A percentile compares a stretch with the other conserved stretches of the same genome.
These are phyloP conservation scores for Eupithecia inturbata DNA, from an alignment of 2,888 invertebrate genomes.

Conservation along the genomic window DNA sequence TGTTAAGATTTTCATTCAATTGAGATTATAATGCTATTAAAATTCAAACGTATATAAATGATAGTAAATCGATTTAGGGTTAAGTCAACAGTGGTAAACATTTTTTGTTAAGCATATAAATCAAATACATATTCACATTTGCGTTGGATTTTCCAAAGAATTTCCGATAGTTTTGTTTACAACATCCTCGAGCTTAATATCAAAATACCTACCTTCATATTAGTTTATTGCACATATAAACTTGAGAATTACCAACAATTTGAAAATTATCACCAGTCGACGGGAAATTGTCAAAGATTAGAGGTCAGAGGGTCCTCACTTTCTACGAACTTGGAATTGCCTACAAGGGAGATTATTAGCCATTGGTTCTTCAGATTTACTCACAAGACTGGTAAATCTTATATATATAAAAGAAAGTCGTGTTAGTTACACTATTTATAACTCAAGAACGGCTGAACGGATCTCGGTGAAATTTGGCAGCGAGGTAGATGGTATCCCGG, in stretches of 20 bases:
- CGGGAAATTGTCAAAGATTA: conserved; percentile 4
- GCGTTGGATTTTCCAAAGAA: not conserved
- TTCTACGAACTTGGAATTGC: not conserved
- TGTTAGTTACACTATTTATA: no score
- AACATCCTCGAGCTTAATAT: no score
- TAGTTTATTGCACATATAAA: not conserved
- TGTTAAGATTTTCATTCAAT: no score
- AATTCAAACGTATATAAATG: no score
- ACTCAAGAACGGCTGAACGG: no score
- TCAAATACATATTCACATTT: not conserved
- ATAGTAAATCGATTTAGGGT: no score
- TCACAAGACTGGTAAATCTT: not conserved
- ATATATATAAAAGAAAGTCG: no score
- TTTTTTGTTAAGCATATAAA: not conserved
- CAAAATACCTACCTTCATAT: not conserved
- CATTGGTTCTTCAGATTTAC: not conserved
- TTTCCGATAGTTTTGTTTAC: not conserved
- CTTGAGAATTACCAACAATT: not conserved
- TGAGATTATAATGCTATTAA: no score
- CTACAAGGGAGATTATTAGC: not conserved
- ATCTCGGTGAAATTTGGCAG: no score
- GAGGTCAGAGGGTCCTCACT: not conserved
- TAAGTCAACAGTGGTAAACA: not conserved
- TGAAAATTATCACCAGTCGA: not conserved
- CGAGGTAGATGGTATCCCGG: no score